Base-by-base conservation (phyloP, 2,113 vertebrate species). In the Ammospiza caudacuta region DNA sequence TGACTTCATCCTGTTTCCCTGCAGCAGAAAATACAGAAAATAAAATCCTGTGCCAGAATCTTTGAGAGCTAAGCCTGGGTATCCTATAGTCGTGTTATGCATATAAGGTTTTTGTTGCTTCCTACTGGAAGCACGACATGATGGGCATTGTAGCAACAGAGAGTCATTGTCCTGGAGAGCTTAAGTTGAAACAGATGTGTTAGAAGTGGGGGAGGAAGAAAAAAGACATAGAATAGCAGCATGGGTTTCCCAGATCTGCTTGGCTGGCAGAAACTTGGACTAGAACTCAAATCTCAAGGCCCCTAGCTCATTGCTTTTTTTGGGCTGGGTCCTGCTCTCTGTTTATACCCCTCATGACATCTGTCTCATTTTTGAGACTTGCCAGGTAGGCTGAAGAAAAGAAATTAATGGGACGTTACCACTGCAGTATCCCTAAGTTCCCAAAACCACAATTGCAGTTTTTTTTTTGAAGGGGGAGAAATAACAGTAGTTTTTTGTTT, bases 141-240 rank as follows among this genome's bases (percentile, higher is more conserved):
- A 88, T 51, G 83, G 92, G 75, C 67, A 92, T 80, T 90, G 90
- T 80, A 92, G 77, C 87, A 95, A 94, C 73, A 96, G 81, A 80
- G 80, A 68, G 41, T 73, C 82, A 85, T 91, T 96, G 90, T 96
- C 85, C 55, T 83, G 59, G 83, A 76, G 67, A 83, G 59, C 79
- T 88, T 93, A 94, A 94, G 43, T 88, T 90, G 85, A 96, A 96
- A 90, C 90, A 95, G 92, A 95, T 96, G 93, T 92, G 66, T 78
- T 59, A 82, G 28, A 93, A 91, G 74, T 44, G 72, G 70, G 68
- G 66, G 88, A 84, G 82, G 66, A 90, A 76, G 82, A 90, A 96
- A 74, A 96, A 49, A 91, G 92, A 87, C 74, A 63, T 9, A 75
- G 77, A 89, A 83, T 62, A 93, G 79, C 88, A 73, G 51, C 78